Evolutionary conservation across 2,797 vertebrate species (phyloP), one percentile per base, ranked within the genome.

Genomic region (Poecilia velifera): DNA sequence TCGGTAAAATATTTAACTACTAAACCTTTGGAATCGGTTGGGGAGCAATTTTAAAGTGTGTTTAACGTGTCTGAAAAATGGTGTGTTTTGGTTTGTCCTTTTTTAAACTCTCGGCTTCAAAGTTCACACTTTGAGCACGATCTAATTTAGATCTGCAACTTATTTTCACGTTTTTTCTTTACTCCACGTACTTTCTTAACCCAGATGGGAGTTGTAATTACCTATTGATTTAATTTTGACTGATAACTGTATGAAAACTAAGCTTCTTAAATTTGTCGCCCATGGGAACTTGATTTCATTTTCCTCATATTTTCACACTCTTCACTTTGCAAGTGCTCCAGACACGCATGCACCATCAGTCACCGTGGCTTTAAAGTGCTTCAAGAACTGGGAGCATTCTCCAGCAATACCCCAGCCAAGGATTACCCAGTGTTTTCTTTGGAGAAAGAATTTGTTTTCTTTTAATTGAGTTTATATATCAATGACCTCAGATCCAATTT

Each of bases 401-500:
- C 86, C 86, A 92, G 91, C 87, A 90, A 88, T 87, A 70, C 85
- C 80, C 83, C 64, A 72, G 82, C 89, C 84, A 91, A 88, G 76
- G 80, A 92, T 92, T 91, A 88, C 83, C 82, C 81, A 78, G 57
- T 83, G 83, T 86, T 93, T 91, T 91, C 86, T 83, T 91, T 91
- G 87, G 90, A 87, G 76, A 85, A 66, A 72, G 72, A 7, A 49
- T 81, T 77, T 93, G 85, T 86, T 91, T 90, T 70, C 39, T 45
- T 90, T 84, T 78, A 87, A 68, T 86, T 87, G 84, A 82, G 75
- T 87, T 80, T 85, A 76, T 89, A 86, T 86, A 87, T 85, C 86
- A 84, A 73, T 88, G 80, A 88, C 76, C 90, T 75, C 84, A 57
- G 80, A 73, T 49, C 31, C 55, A 55, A 59, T 51, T 78, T 75